phyloP scores from a whole-genome alignment of 2,797 vertebrate genomes.

The Paramormyrops hopkinsi region DNA sequence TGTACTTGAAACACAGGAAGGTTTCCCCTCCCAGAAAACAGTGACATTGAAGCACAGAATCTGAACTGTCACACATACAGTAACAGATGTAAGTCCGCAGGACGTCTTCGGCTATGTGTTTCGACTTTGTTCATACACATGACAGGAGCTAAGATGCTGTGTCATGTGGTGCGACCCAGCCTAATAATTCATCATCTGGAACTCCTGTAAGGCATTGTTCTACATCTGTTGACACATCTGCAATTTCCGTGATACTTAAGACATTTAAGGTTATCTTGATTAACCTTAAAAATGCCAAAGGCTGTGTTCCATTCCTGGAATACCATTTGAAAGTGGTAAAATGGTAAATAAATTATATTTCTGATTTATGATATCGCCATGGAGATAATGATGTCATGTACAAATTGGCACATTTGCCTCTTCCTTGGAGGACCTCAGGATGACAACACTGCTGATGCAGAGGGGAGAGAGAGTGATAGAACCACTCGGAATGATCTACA shows the following conservation, averaged over 20 bases:
- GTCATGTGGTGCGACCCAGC: not conserved
- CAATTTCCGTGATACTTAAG: not conserved
- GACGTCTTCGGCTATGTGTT: not conserved
- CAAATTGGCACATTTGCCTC: not conserved
- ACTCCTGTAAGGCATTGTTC: not conserved
- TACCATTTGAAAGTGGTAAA: not conserved
- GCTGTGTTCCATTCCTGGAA: not conserved
- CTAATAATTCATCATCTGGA: not conserved
- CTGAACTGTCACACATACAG: not conserved
- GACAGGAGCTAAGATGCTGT: not conserved
- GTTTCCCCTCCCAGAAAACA: not conserved
- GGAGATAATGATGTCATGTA: not conserved
- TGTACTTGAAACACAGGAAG: not conserved
- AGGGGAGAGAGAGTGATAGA: not conserved
- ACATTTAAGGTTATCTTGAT: not conserved
- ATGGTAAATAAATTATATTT: not conserved
- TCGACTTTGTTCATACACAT: not conserved
- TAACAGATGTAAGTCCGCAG: not conserved
- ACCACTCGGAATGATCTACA: not conserved
- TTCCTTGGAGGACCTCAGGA: not conserved
- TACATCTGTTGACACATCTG: not conserved
- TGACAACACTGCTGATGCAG: not conserved
- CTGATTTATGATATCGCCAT: not conserved
- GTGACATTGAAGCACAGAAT: not conserved
- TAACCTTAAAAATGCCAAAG: not conserved